phyloP scores from a whole-genome alignment of 2,888 invertebrate genomes.

The Drosophila aldrichi region DNA sequence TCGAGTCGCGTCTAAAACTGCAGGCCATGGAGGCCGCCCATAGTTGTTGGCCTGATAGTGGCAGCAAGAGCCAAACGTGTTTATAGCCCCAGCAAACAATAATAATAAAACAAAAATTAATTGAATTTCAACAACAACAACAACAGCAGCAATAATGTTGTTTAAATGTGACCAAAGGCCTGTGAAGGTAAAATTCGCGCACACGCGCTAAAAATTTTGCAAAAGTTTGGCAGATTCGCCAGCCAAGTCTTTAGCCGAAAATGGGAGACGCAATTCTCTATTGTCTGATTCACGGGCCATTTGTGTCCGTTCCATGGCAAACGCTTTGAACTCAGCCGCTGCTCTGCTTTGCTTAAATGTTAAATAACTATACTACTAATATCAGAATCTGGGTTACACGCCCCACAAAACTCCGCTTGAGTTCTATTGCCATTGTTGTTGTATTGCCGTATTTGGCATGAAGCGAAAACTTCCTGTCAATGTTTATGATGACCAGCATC shows the following conservation, averaged over 20 bases:
- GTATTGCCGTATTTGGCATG: slow-evolving; percentile 62
- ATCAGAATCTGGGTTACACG: slow-evolving; percentile 62
- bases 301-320: slow-evolving; percentile 4
- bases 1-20: slow-evolving; percentile 58
- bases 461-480: slow-evolving; percentile 64
- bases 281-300: slow-evolving; percentile 3
- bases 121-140: slow-evolving; percentile 64
- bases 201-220: slow-evolving; percentile 21
- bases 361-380: slow-evolving; percentile 25
- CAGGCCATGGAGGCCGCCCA: slow-evolving; percentile 74
- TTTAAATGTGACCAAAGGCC: slow-evolving; percentile 42
- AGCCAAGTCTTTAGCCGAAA: slow-evolving; percentile 1
- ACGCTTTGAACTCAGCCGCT: slow-evolving; percentile 38
- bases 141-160: slow-evolving; percentile 25
- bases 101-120: slow-evolving; percentile 54
- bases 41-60: slow-evolving; percentile 52
- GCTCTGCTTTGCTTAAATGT: slow-evolving; percentile 31
- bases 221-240: slow-evolving; percentile 11
- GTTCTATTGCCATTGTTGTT: slow-evolving; percentile 25
- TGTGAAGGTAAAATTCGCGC: slow-evolving; percentile 60
- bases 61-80: slow-evolving; percentile 64
- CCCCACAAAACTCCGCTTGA: slow-evolving; percentile 53
- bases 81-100: slow-evolving; percentile 67
- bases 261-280: slow-evolving; percentile 16
- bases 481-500: slow-evolving; percentile 44